Percentiles rank a stretch among this genome's conserved stretches.
Evolutionary conservation across 2,113 vertebrate genomes (phyloP).

Genomic region (Vulpes ferrilata): DNA sequence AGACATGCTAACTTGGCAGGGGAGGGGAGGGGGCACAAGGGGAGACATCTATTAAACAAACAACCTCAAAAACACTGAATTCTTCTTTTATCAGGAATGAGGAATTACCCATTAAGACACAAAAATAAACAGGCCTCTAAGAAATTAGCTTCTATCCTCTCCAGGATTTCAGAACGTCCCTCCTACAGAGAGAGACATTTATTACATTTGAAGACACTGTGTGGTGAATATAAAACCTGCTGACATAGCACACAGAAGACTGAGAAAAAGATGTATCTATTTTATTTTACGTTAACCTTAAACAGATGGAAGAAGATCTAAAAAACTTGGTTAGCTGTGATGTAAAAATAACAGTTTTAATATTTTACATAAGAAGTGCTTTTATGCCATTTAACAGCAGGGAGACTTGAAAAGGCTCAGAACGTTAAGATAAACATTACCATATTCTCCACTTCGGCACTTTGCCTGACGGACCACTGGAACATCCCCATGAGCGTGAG

Average conservation of each 20-base stretch:
- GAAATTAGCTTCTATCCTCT: constrained; percentile 70
- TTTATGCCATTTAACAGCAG: constrained; percentile 66
- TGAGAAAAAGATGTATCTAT: constrained; percentile 74
- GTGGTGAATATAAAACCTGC: constrained; percentile 78
- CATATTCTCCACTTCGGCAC: constrained; percentile 97
- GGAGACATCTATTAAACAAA: constrained; percentile 15
- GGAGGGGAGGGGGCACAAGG: rapidly evolving
- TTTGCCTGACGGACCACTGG: constrained; percentile 98
- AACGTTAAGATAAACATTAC: constrained; percentile 87
- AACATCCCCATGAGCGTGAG: constrained; percentile 96
- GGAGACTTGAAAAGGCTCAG: constrained; percentile 65
- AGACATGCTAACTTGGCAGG: background rate
- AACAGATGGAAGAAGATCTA: constrained; percentile 68
- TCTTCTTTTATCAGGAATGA: constrained; percentile 59
- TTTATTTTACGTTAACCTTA: constrained; percentile 75
- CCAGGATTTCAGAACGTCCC: constrained; percentile 71
- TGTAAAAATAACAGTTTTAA: constrained; percentile 77
- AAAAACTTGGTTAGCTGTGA: constrained; percentile 55
- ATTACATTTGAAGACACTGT: constrained; percentile 72
- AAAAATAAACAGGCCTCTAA: constrained; percentile 71
- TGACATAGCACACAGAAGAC: constrained; percentile 75
- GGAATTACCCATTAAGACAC: constrained; percentile 58
- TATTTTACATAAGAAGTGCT: constrained; percentile 76
- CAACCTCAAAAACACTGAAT: constrained; percentile 59
- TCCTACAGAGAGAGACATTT: constrained; percentile 75